phyloP scores from a whole-genome alignment of 2,797 vertebrate species.

The Setipinna tenuifilis region DNA sequence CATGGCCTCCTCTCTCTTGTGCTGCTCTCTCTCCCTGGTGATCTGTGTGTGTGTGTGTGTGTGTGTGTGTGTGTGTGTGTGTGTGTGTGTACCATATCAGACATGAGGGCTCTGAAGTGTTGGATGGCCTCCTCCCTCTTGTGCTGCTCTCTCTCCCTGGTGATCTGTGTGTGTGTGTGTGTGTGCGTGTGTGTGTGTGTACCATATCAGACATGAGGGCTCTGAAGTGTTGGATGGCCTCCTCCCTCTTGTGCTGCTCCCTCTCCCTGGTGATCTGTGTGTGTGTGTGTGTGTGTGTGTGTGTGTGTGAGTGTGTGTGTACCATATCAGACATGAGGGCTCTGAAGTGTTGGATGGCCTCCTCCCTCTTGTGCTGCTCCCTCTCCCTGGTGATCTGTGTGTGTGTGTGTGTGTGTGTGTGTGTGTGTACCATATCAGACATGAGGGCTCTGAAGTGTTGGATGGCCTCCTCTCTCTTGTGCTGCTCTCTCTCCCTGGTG shows the following conservation, averaged over 20 bases:
- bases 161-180: constrained; percentile 85
- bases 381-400: constrained; percentile 50
- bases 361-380: background rate
- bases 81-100: constrained; percentile 65
- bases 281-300: constrained; percentile 20
- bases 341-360: background rate
- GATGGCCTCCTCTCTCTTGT: background rate
- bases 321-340: constrained; percentile 79
- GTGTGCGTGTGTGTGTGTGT: too few relatives aligned
- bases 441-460: background rate
- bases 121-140: constrained; percentile 97
- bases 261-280: constrained; percentile 90
- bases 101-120: constrained; percentile 96
- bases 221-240: background rate
- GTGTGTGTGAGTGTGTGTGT: constrained; percentile 42
- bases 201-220: constrained; percentile 79
- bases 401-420: constrained; percentile 1
- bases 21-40: constrained; percentile 68
- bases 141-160: constrained; percentile 95
- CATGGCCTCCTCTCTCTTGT: background rate
- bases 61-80: background rate
- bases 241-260: background rate
- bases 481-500: constrained; percentile 69
- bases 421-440: constrained; percentile 79
- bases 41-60: constrained; percentile 52